phyloP scores from a whole-genome alignment of 2,113 vertebrate species.

The Percina caprodes region DNA sequence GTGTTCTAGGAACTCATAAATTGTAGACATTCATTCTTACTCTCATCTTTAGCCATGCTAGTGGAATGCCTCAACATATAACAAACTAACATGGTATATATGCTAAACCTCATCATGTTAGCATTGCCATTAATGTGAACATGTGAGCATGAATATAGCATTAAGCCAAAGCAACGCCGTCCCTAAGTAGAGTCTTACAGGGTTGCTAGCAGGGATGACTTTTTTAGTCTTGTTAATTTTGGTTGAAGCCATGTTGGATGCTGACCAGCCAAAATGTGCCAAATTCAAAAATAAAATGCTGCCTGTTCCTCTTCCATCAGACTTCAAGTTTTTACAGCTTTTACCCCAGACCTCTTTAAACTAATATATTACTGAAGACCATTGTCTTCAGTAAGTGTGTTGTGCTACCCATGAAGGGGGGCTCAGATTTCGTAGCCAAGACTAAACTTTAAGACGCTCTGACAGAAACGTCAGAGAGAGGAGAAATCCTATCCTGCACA shows the following conservation, averaged over 20 bases:
- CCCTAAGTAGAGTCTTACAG: too few species aligned
- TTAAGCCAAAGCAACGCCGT: too few species aligned
- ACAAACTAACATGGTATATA: not conserved
- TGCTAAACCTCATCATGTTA: too few species aligned
- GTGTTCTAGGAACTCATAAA: not conserved
- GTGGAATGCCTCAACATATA: not conserved
- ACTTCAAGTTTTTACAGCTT: slow-evolving; percentile 36
- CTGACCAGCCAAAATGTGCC: not conserved
- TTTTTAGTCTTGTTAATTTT: not conserved
- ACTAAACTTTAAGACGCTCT: slow-evolving; percentile 76
- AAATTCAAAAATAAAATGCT: slow-evolving; percentile 14
- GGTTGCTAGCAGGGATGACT: too few species aligned
- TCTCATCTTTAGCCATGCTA: not conserved
- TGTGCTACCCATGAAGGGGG: slow-evolving; percentile 45
- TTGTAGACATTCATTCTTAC: not conserved
- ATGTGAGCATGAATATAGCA: too few species aligned
- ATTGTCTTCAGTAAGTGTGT: slow-evolving; percentile 61
- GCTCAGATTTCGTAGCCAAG: slow-evolving; percentile 68
- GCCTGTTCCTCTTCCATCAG: not conserved
- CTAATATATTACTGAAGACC: slow-evolving; percentile 53
- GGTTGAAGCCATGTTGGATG: not conserved
- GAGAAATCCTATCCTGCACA: slow-evolving; percentile 76
- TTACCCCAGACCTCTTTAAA: slow-evolving; percentile 40
- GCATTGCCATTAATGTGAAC: too few species aligned
- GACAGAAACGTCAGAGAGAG: slow-evolving; percentile 76